These are phyloP conservation scores for Stictonetta naevosa DNA, from an alignment of 2,113 vertebrate genomes.

Conservation along the genomic window DNA sequence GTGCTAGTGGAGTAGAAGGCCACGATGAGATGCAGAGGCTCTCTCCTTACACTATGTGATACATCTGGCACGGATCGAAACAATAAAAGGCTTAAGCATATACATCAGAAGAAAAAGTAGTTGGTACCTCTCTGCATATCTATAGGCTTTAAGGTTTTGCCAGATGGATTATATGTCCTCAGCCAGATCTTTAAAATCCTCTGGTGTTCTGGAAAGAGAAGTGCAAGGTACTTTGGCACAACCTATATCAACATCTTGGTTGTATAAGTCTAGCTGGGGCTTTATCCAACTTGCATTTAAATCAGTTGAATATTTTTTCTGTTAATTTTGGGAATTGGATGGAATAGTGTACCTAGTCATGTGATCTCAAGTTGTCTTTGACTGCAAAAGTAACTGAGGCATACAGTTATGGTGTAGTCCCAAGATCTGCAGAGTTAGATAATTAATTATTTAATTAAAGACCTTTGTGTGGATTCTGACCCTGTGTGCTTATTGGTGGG, in stretches of 20 bases:
- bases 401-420: neutral
- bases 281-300: neutral
- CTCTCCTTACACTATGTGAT: rapidly evolving
- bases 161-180: neutral
- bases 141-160: neutral
- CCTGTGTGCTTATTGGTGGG: too few species aligned
- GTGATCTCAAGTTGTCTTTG: neutral
- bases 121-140: neutral
- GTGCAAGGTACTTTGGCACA: neutral
- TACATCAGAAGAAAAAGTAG: neutral
- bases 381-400: neutral
- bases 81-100: neutral
- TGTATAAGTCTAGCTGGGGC: neutral
- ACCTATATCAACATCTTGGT: neutral
- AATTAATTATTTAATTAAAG: too few species aligned
- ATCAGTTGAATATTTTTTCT: neutral
- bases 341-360: neutral
- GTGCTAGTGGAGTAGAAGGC: neutral
- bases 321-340: neutral
- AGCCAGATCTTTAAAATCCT: neutral
- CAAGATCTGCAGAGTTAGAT: too few species aligned
- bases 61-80: neutral
- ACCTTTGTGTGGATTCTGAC: too few species aligned
- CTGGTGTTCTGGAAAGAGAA: neutral
- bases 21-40: neutral